Conservation (phyloP, 2,888 invertebrate genomes). For the Epirrhoe tristata region DNA sequence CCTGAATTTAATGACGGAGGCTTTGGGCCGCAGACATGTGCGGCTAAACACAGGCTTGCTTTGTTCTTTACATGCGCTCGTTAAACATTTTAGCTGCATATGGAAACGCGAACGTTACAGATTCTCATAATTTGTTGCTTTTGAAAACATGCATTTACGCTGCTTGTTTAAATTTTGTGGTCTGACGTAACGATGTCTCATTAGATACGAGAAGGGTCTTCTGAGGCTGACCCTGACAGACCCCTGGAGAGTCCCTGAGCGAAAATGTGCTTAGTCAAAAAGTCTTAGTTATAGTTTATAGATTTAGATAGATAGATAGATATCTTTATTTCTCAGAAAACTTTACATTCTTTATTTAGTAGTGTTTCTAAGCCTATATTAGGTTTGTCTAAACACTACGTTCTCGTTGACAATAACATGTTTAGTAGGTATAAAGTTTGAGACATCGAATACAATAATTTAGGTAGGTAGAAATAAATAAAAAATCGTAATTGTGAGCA, state of each 20-base stretch:
- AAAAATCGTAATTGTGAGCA: too few relatives aligned
- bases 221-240: not conserved
- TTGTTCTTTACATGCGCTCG: constrained; percentile 52
- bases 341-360: too few relatives aligned
- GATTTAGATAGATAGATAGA: too few relatives aligned
- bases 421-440: too few relatives aligned
- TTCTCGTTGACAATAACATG: too few relatives aligned
- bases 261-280: not conserved
- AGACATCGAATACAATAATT: too few relatives aligned
- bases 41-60: constrained; percentile 33
- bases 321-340: too few relatives aligned
- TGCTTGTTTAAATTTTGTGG: not conserved
- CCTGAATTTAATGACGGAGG: constrained; percentile 65
- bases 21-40: constrained; percentile 52
- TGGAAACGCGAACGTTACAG: constrained; percentile 27
- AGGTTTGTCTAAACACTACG: too few relatives aligned
- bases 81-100: constrained; percentile 72
- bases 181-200: constrained; percentile 1
- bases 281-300: not conserved
- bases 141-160: constrained; percentile 23
- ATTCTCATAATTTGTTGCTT: constrained; percentile 32
- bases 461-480: too few relatives aligned
- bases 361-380: too few relatives aligned
- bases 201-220: constrained; percentile 1
- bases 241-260: not conserved